Conservation (phyloP, 2,797 vertebrate genomes). For the Tinamus major region DNA sequence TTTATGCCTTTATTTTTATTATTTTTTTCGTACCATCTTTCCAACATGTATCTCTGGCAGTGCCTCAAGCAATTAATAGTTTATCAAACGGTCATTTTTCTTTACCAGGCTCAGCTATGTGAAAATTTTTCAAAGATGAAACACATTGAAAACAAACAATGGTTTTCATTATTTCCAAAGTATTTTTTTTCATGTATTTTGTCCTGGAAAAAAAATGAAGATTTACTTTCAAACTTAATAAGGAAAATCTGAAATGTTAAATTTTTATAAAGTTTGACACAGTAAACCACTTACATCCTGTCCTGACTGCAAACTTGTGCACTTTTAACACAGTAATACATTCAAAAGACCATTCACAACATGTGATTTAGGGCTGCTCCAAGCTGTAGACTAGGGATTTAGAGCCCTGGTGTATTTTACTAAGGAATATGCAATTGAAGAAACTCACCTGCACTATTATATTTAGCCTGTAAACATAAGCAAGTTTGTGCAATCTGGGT, state of each 20-base stretch:
- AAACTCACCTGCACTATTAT: neutral
- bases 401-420: neutral
- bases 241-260: neutral
- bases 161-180: neutral
- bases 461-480: neutral
- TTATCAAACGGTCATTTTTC: neutral
- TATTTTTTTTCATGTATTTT: neutral
- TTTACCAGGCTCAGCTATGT: neutral
- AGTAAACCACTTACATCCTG: neutral
- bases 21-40: neutral
- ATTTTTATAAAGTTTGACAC: neutral
- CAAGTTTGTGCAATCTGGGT: neutral
- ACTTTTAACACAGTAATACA: fast-evolving
- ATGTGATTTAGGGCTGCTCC: neutral
- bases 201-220: neutral
- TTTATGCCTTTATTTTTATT: neutral
- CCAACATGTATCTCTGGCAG: neutral
- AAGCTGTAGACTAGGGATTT: neutral
- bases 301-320: neutral
- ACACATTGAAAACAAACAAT: neutral
- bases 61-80: neutral
- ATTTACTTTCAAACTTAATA: neutral
- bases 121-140: neutral
- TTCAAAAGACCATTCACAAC: neutral
- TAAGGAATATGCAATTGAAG: neutral